Evolutionary conservation across 2,888 invertebrate genomes (phyloP).

Genomic region (Listrodromus nycthemerus): DNA sequence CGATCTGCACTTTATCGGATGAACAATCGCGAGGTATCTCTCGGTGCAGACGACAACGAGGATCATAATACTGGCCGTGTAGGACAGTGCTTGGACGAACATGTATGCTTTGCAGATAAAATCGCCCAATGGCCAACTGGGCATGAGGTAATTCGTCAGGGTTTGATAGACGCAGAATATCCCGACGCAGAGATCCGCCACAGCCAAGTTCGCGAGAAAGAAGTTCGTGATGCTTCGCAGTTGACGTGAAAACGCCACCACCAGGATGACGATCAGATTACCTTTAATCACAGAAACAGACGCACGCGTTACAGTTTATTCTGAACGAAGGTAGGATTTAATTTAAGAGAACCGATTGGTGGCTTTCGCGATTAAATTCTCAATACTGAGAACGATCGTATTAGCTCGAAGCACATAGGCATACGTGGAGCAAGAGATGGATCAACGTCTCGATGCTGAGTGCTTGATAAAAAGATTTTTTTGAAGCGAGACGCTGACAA

Average conservation of each 20-base stretch:
- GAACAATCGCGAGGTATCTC: conserved; percentile 94
- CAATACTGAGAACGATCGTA: conserved; percentile 86
- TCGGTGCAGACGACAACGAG: conserved; percentile 95
- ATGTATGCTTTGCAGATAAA: conserved; percentile 96
- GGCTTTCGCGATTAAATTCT: too few species aligned
- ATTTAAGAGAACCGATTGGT: too few species aligned
- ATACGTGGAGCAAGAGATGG: too few species aligned
- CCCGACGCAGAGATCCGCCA: conserved; percentile 96
- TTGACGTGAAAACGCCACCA: conserved; percentile 92
- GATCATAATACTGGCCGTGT: conserved; percentile 95
- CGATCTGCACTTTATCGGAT: conserved; percentile 93
- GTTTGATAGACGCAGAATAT: conserved; percentile 97
- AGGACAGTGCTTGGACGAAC: conserved; percentile 94
- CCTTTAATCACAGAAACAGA: conserved; percentile 85
- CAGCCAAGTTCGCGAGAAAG: conserved; percentile 95
- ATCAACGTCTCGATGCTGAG: too few species aligned
- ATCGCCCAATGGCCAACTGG: conserved; percentile 93
- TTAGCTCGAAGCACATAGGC: conserved; percentile 87
- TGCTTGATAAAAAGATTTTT: too few species aligned
- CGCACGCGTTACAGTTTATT: not conserved
- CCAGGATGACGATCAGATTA: conserved; percentile 94
- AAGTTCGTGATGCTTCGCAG: conserved; percentile 96
- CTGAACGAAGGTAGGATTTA: too few species aligned
- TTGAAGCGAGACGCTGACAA: too few species aligned
- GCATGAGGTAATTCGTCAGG: conserved; percentile 91